Conservation (phyloP, 2,888 invertebrate species). For the Sesia apiformis region DNA sequence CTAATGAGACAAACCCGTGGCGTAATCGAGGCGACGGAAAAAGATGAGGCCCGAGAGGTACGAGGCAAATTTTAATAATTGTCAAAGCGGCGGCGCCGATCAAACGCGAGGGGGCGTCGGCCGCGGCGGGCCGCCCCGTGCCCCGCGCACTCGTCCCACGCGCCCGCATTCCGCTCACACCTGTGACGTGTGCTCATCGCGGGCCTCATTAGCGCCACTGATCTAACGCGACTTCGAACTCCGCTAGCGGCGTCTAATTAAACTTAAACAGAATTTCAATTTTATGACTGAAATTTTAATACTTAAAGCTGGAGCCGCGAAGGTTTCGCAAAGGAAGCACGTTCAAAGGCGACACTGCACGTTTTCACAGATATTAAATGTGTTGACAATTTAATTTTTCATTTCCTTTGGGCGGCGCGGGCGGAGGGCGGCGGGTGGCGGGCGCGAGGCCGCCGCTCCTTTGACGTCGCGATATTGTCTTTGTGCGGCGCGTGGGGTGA, state of each 20-base stretch:
- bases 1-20: slow-evolving; percentile 75
- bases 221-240: slow-evolving; percentile 70
- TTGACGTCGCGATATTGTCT: slow-evolving; percentile 76
- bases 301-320: slow-evolving; percentile 62
- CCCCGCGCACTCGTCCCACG: slow-evolving; percentile 23
- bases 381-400: slow-evolving; percentile 76
- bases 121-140: slow-evolving; percentile 13
- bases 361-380: slow-evolving; percentile 75
- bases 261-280: slow-evolving; percentile 71
- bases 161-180: slow-evolving; percentile 28
- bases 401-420: slow-evolving; percentile 64
- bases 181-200: slow-evolving; percentile 66
- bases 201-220: slow-evolving; percentile 70
- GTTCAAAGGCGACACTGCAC: slow-evolving; percentile 70
- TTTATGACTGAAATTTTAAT: slow-evolving; percentile 69
- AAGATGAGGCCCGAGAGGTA: slow-evolving; percentile 73
- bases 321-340: slow-evolving; percentile 58
- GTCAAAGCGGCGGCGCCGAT: slow-evolving; percentile 75
- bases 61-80: slow-evolving; percentile 76
- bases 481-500: slow-evolving; percentile 69
- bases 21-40: slow-evolving; percentile 74
- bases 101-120: slow-evolving; percentile 51
- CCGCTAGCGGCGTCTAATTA: slow-evolving; percentile 62
- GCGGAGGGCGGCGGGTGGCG: slow-evolving; percentile 33
- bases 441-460: slow-evolving; percentile 52